Percentiles rank a stretch among this genome's conserved stretches.
Conservation (phyloP, 2,797 vertebrate species). For the Perodicticus potto region DNA sequence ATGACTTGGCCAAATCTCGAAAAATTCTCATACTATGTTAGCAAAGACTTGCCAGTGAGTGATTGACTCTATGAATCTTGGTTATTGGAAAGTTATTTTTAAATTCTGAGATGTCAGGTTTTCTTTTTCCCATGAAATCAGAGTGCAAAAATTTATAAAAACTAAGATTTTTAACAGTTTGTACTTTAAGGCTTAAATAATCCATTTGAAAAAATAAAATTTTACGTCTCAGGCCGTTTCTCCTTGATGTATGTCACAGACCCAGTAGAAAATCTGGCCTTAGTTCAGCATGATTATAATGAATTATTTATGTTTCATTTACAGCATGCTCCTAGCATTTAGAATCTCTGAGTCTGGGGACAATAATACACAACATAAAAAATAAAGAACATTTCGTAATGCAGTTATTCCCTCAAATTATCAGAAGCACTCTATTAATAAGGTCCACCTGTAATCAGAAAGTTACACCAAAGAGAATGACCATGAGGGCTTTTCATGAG, state of each 20-base stretch:
- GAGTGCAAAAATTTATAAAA: conserved; percentile 48
- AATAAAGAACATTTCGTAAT: conserved; percentile 59
- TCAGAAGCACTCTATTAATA: conserved; percentile 65
- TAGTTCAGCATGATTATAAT: conserved; percentile 60
- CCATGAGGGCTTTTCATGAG: background rate
- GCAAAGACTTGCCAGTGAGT: background rate
- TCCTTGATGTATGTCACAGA: background rate
- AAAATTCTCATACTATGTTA: background rate
- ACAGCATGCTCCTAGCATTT: conserved; percentile 55
- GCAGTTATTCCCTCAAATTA: conserved; percentile 67
- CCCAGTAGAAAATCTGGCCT: conserved; percentile 61
- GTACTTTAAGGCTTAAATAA: conserved; percentile 56
- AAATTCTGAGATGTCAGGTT: conserved; percentile 12
- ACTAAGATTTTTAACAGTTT: conserved; percentile 43
- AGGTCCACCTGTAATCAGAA: conserved; percentile 45
- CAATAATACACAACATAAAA: conserved; percentile 58
- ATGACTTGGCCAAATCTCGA: background rate
- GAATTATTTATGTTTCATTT: conserved; percentile 71
- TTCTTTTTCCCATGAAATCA: background rate
- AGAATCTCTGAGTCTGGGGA: conserved; percentile 56
- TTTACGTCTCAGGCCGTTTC: conserved; percentile 65
- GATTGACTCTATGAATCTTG: background rate
- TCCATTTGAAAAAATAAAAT: conserved; percentile 51
- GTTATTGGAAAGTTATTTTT: conserved; percentile 3
- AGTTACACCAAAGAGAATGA: conserved; percentile 51